These are phyloP conservation scores for Cerastoderma edule DNA, from an alignment of 2,888 invertebrate species.

Conservation along the genomic window DNA sequence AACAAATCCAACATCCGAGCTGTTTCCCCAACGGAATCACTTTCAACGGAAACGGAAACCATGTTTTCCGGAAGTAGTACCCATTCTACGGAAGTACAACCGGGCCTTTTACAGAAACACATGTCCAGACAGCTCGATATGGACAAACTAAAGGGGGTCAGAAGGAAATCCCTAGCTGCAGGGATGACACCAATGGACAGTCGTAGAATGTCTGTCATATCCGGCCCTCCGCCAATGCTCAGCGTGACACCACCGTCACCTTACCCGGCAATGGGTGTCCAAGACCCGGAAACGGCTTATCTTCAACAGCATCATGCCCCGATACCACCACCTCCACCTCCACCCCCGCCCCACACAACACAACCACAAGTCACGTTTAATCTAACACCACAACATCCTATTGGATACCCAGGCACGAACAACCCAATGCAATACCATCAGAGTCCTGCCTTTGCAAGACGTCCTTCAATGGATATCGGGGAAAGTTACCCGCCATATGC, in stretches of 20 bases:
- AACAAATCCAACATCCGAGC: conserved; percentile 9
- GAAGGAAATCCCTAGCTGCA: conserved; percentile 1
- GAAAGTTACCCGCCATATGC: background rate
- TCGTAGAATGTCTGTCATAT: background rate
- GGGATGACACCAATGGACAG: background rate
- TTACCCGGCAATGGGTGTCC: background rate
- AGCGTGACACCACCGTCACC: conserved; percentile 25
- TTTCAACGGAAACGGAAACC: conserved; percentile 59
- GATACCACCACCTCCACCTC: conserved; percentile 22
- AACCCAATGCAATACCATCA: conserved; percentile 6
- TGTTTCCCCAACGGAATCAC: conserved; percentile 37
- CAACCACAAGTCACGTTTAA: conserved; percentile 41
- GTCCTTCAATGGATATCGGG: conserved; percentile 1
- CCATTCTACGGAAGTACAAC: conserved; percentile 50
- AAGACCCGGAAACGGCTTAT: background rate
- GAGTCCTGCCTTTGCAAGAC: background rate
- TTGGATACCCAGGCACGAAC: background rate
- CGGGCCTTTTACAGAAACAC: conserved; percentile 48
- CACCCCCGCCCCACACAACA: conserved; percentile 20
- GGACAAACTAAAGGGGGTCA: conserved; percentile 42
- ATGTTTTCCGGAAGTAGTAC: conserved; percentile 55
- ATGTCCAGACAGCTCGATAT: conserved; percentile 51
- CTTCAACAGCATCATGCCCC: conserved; percentile 6
- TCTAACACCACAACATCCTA: conserved; percentile 16
- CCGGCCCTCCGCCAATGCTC: conserved; percentile 19